Evolutionary conservation across 1,140 invertebrate genomes (phyloP).

Genomic region (Drosophila pseudoobscura): DNA sequence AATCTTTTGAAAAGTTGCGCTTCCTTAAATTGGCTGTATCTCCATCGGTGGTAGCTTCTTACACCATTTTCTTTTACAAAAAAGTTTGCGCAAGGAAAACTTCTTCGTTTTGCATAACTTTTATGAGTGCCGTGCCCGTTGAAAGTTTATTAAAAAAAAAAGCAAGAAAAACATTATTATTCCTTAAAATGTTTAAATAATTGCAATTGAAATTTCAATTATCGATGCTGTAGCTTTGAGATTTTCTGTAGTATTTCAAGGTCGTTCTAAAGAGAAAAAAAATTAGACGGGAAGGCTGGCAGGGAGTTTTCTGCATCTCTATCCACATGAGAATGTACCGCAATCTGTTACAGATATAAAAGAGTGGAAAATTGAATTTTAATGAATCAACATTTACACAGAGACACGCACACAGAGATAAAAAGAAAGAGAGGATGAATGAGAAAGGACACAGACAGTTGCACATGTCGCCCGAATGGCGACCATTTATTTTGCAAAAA

Average conservation of each 20-base stretch:
- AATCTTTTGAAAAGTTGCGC: conserved; percentile 59
- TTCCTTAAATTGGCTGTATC: conserved; percentile 29
- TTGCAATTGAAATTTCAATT: conserved; percentile 16
- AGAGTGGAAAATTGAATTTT: conserved; percentile 61
- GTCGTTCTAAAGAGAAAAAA: conserved; percentile 8
- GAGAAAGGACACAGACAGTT: conserved; percentile 9
- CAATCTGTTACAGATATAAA: conserved; percentile 53
- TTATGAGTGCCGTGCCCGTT: conserved; percentile 58
- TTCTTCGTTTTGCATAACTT: conserved; percentile 55
- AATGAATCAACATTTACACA: conserved; percentile 58
- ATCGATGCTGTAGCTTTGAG: conserved; percentile 28
- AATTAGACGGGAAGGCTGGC: too few relatives aligned
- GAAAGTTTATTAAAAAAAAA: conserved; percentile 67
- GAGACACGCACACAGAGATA: background rate
- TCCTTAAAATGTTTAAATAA: conserved; percentile 41
- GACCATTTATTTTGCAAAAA: conserved; percentile 48
- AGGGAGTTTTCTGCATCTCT: background rate
- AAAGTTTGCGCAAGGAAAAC: conserved; percentile 42
- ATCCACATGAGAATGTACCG: conserved; percentile 33
- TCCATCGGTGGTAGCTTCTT: conserved; percentile 61
- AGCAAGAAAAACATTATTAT: conserved; percentile 70
- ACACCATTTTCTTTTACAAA: conserved; percentile 65
- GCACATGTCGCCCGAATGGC: conserved; percentile 45
- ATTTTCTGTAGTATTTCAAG: conserved; percentile 44
- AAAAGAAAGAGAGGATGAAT: background rate